A percentile compares a stretch with the other conserved stretches of the same genome.
Conservation (phyloP, 2,797 vertebrate genomes). For the Tympanoctomys barrerae region DNA sequence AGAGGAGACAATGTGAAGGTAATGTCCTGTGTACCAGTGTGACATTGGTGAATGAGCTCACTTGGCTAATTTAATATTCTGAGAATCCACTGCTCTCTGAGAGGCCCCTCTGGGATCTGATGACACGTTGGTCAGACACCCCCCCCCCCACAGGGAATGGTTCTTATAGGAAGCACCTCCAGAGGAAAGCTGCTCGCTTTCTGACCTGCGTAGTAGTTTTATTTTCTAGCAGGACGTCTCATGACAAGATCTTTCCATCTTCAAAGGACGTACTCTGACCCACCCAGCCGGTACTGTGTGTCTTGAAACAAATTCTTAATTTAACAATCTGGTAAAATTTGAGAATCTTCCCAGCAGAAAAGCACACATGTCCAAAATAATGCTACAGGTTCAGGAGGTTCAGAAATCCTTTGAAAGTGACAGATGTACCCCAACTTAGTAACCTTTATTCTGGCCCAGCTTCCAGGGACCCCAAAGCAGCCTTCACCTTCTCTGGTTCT, state of each 20-base stretch:
- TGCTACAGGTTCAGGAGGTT: not conserved
- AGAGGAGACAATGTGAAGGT: not conserved
- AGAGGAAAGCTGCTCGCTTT: not conserved
- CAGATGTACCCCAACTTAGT: not conserved
- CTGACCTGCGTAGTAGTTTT: constrained; percentile 13
- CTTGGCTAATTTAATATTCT: constrained; percentile 14
- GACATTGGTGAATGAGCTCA: not conserved
- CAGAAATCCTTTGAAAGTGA: not conserved
- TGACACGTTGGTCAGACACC: not conserved
- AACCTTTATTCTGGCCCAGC: constrained; percentile 9
- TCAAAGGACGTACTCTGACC: not conserved
- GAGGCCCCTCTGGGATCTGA: not conserved
- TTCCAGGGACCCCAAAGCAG: not conserved
- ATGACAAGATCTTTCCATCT: not conserved
- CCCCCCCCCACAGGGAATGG: not conserved
- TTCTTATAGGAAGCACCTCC: not conserved
- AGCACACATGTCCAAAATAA: not conserved
- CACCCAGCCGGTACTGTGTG: not conserved
- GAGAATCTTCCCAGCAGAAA: not conserved
- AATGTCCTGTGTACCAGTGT: not conserved
- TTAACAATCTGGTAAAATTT: constrained; percentile 23
- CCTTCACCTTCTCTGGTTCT: not conserved
- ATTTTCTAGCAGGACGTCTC: constrained; percentile 31
- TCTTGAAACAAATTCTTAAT: constrained; percentile 3
- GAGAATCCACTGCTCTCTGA: not conserved